Evolutionary conservation across 1,140 invertebrate genomes (phyloP), one percentile per base, ranked within the genome.

Genomic region (Bombus difficillimus): DNA sequence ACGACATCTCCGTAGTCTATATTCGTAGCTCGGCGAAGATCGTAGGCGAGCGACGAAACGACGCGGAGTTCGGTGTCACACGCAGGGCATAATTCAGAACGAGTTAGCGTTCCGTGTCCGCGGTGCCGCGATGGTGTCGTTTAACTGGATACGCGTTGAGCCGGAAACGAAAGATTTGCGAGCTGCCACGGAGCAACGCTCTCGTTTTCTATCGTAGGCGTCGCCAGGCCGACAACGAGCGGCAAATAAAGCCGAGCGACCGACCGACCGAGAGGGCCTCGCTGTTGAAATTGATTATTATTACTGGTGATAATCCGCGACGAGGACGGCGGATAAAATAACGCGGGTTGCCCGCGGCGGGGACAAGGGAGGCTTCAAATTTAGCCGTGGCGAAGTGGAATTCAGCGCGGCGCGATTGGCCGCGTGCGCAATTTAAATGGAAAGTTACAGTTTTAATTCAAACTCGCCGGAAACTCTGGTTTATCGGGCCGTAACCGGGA

Each of bases 161-260:
- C 89, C 89, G 89, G 88, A 90, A 87, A 87, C 83, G 88, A 69
- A 87, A 90, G 85, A 90, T 90, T 89, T 90, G 85, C 88, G 69
- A 87, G 85, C 62, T 62, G 66, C 9, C 53, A 12, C 75, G 25
- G 32, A 59, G 73, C 39, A n/a, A 72, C 43, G 76, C 59, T 59
- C 59, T 47, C 75, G 83, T 77, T 86, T 87, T 32, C 66, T 74
- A 84, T 85, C 87, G 77, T 62, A 43, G 43, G 13, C 37, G 85
- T 66, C 39, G 69, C 6, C 47, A 12, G n/a, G 73, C 66, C 18
- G 73, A 62, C 87, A 81, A 78, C 68, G 72, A 66, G 37, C 62
- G 57, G 43, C 68, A 68, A 88, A 39, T 73, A 71, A 75, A 81
- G 75, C 39, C 64, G 39, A 39, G 5, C n/a, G 64, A 37, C 8